Evolutionary conservation across 2,797 vertebrate species (phyloP).

Genomic region (Sarcophilus harrisii): DNA sequence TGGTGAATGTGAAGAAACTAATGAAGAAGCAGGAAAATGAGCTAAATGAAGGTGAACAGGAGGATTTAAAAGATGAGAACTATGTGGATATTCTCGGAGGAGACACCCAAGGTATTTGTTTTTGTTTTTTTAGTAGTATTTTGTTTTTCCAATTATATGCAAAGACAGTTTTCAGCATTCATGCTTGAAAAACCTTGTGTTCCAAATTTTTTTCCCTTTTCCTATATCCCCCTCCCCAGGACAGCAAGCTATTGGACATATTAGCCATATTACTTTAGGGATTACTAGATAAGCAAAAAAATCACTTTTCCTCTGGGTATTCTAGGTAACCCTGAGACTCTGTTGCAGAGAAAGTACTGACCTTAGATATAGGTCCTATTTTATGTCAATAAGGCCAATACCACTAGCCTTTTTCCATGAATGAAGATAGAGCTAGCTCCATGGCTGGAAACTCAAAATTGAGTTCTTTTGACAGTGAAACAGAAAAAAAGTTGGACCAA

Average conservation of each 20-base stretch:
- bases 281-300: neutral
- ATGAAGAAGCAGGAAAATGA: conserved; percentile 81
- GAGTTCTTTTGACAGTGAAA: neutral
- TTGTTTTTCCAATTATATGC: too few species aligned
- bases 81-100: conserved; percentile 91
- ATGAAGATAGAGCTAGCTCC: neutral
- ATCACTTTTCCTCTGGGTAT: neutral
- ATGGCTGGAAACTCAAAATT: neutral
- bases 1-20: conserved; percentile 85
- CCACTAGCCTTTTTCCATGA: neutral
- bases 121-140: too few species aligned
- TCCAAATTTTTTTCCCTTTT: too few species aligned
- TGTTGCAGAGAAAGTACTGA: neutral
- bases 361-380: neutral
- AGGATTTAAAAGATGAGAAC: conserved; percentile 88
- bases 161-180: too few species aligned
- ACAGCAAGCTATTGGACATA: neutral
- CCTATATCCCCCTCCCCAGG: too few species aligned
- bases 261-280: neutral
- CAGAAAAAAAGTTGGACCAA: neutral
- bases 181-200: too few species aligned
- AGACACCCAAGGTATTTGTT: conserved; percentile 86
- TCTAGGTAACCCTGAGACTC: neutral
- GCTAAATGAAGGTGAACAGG: conserved; percentile 83
- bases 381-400: neutral